Percentiles rank a stretch among this genome's conserved stretches.
phyloP scores from a whole-genome alignment of 1,140 invertebrate genomes.

The Chironomus striatipennis region DNA sequence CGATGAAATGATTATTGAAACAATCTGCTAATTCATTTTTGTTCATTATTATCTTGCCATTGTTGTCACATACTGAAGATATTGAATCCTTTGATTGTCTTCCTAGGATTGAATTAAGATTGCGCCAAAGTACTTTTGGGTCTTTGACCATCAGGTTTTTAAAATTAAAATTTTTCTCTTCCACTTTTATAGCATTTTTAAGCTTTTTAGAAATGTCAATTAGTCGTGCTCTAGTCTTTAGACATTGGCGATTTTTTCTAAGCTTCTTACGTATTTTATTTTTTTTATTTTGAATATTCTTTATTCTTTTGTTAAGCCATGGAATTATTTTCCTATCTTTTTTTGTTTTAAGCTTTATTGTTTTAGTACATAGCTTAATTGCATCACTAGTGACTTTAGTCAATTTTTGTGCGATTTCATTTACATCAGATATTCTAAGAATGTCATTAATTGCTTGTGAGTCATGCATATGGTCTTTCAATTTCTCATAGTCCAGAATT shows the following conservation, averaged over 20 bases:
- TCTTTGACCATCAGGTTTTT: not conserved
- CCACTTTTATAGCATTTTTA: not conserved
- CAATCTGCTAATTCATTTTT: not conserved
- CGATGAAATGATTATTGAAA: not conserved
- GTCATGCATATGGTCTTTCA: too few relatives aligned
- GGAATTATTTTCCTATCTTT: not conserved
- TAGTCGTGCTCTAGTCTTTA: not conserved
- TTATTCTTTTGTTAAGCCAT: too few relatives aligned
- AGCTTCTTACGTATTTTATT: too few relatives aligned
- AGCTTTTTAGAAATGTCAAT: not conserved
- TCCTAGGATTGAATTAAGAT: not conserved
- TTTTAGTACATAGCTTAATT: not conserved
- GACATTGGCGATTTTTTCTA: too few relatives aligned
- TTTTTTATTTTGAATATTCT: too few relatives aligned
- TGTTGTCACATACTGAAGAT: not conserved
- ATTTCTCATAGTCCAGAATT: not conserved
- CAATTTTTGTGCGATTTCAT: not conserved
- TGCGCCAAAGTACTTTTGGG: not conserved
- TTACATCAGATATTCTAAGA: not conserved
- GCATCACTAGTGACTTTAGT: not conserved
- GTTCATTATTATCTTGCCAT: not conserved
- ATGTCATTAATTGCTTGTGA: too few relatives aligned
- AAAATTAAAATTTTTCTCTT: not conserved
- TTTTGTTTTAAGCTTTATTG: not conserved
- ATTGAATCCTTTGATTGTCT: not conserved